Evolutionary conservation across 2,113 vertebrate species (phyloP).

Genomic region (Vicugna pacos): DNA sequence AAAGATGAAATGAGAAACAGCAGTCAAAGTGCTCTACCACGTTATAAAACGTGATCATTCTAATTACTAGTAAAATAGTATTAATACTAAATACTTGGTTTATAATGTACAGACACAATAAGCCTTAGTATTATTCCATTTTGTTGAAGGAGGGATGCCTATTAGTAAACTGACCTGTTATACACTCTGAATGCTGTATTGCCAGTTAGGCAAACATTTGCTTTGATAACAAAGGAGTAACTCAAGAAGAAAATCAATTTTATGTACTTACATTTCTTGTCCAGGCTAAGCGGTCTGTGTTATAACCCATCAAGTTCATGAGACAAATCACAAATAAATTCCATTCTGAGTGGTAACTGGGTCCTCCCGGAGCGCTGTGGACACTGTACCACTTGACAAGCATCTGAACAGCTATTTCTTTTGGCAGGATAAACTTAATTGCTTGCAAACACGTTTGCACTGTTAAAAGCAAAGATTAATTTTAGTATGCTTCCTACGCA

Average conservation of each 20-base stretch:
- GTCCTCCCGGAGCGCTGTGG: conserved; percentile 96
- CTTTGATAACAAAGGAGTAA: not conserved
- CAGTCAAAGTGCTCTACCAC: not conserved
- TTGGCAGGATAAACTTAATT: conserved; percentile 94
- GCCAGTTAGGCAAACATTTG: not conserved
- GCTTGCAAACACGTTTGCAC: conserved; percentile 96
- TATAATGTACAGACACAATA: not conserved
- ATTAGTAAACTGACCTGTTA: not conserved
- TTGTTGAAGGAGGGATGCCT: not conserved
- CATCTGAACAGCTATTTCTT: conserved; percentile 96
- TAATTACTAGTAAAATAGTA: conserved; percentile 21
- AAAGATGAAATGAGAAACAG: conserved; percentile 52
- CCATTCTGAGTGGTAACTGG: conserved; percentile 96
- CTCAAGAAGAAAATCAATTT: not conserved
- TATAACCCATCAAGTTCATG: conserved; percentile 99
- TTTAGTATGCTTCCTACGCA: conserved; percentile 49
- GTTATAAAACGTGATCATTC: not conserved
- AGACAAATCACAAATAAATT: conserved; percentile 97
- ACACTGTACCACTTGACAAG: conserved; percentile 98
- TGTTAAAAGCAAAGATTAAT: conserved; percentile 78
- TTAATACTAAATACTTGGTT: not conserved
- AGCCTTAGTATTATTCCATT: not conserved
- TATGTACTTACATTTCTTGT: conserved; percentile 92
- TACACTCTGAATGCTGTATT: not conserved
- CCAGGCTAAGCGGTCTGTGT: conserved; percentile 96